Base-by-base conservation (phyloP, 1,140 invertebrate species). In the Sarcophaga bullata region DNA sequence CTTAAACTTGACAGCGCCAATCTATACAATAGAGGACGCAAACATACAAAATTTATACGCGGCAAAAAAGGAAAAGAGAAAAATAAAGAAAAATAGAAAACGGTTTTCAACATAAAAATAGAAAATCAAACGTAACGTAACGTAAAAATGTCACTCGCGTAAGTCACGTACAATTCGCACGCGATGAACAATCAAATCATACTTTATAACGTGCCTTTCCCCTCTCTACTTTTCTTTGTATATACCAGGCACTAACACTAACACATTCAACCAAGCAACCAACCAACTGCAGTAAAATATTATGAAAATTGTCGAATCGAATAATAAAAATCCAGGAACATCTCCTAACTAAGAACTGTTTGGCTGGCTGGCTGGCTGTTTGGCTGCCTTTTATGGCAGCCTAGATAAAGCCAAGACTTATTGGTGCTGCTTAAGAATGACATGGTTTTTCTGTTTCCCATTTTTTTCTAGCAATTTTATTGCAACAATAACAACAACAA, bases 151-250 rank as follows among this genome's bases (percentile, higher is more conserved):
- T 78, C 48, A 78, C 19, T 50, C 75, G 75, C 17, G 49, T 78
- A 78, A 78, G 48, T 78, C 75, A 78, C 75, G 75, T 78, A 78
- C 17, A 25, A 78, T 78, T 78, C 75, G 75, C 75, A 78, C 75
- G 75, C 75, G 75, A 78, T 78, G 13, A 78, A 78, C 75, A 76
- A 78, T 50, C 75, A 78, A 50, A 78, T 48, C 62, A 68, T 68
- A 68, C 62, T 68, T 68, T 68, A 19, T 68, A 37, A 37, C 25
- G 25, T 37, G 25, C 25, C 25, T 37, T 37, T 37, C 25, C 25
- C n/a, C n/a, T n/a, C 25, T 37, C 25, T 37, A 68, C 62, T 68
- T 68, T 19, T 68, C 8, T 52, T 6, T 52, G 50, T 9, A 10
- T 6, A 13, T 13, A 52, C 13, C 13, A 52, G 50, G 1, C 9